phyloP scores from a whole-genome alignment of 1,140 invertebrate species.

The Brachionus calyciflorus region DNA sequence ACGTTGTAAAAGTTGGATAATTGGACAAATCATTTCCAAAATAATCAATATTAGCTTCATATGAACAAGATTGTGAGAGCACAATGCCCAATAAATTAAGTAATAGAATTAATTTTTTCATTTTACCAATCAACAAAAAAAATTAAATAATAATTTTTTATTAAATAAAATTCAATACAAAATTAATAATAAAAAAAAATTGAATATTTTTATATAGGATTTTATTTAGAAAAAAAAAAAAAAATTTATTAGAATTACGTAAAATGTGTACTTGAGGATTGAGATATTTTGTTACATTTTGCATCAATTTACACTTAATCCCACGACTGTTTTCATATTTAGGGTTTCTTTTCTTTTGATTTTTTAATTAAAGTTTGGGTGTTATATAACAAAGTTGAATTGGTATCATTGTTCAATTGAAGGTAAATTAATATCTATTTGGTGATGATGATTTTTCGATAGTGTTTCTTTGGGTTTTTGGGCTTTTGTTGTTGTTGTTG shows the following conservation, averaged over 20 bases:
- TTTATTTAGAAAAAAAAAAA: too few species aligned
- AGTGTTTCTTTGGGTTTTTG: too few species aligned
- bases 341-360: too few species aligned
- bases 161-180: slow-evolving; percentile 20
- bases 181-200: neutral
- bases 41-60: slow-evolving; percentile 36
- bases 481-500: too few species aligned
- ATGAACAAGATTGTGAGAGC: neutral
- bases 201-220: slow-evolving; percentile 6
- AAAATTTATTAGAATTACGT: neutral
- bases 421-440: slow-evolving; percentile 27
- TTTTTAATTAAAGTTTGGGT: too few species aligned
- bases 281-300: slow-evolving; percentile 15
- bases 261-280: slow-evolving; percentile 31
- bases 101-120: neutral
- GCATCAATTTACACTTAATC: slow-evolving; percentile 29
- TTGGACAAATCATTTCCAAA: slow-evolving; percentile 32
- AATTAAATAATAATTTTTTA: neutral
- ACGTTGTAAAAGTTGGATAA: neutral
- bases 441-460: neutral
- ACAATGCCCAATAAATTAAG: neutral
- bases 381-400: neutral
- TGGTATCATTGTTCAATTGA: slow-evolving; percentile 21
- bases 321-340: neutral
- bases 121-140: neutral